Percentiles rank a stretch among this genome's conserved stretches.
These are phyloP conservation scores for Rhipidura dahli DNA, from an alignment of 2,113 vertebrate genomes.

Conservation along the genomic window DNA sequence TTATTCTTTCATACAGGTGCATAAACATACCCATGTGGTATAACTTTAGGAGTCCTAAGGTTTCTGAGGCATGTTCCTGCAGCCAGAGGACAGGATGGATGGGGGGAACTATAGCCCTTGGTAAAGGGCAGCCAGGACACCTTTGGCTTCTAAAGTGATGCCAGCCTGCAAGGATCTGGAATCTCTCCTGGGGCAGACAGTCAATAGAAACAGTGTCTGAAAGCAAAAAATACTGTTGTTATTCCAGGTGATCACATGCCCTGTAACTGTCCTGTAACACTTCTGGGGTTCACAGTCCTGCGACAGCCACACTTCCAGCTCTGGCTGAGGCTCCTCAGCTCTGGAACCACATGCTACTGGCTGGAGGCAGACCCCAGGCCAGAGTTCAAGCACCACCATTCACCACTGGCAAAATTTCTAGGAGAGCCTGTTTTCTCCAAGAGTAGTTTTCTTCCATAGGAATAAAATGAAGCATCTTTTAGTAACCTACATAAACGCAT, in stretches of 20 bases:
- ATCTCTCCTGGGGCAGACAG: neutral
- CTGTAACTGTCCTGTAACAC: neutral
- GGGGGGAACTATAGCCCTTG: accelerated
- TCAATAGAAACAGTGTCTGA: neutral
- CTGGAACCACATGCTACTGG: neutral
- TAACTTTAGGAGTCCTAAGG: neutral
- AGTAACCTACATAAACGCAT: neutral
- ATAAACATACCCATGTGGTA: neutral
- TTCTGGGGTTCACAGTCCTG: neutral
- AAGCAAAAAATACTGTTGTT: neutral
- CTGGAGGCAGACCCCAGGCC: neutral
- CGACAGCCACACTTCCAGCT: neutral
- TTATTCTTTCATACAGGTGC: neutral
- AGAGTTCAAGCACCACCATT: neutral
- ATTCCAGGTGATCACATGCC: neutral
- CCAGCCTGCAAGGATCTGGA: neutral
- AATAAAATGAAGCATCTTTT: neutral
- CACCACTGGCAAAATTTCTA: neutral
- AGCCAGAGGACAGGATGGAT: neutral
- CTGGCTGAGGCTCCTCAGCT: neutral
- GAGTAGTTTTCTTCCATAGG: neutral
- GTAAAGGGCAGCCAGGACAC: neutral
- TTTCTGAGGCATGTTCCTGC: neutral
- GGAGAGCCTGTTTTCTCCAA: neutral
- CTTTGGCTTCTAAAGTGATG: neutral